A percentile compares a stretch with the other conserved stretches of the same genome.
Conservation (phyloP, 2,113 vertebrate genomes). For the Odontophorus gujanensis region DNA sequence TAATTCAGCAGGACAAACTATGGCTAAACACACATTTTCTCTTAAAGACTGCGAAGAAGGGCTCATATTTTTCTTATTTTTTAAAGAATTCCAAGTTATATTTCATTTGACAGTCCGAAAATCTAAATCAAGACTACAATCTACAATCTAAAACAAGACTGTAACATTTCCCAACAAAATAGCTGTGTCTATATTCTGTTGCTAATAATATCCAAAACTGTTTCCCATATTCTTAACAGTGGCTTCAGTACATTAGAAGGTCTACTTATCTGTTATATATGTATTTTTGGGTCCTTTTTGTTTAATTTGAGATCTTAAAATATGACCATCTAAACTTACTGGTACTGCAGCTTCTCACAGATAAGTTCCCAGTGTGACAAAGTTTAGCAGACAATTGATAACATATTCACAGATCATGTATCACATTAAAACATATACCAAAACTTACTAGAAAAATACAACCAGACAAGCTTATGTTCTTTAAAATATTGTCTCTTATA, state of each 20-base stretch:
- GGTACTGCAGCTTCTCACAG: neutral
- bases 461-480: neutral
- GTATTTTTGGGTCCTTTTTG: neutral
- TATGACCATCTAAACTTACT: neutral
- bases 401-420: neutral
- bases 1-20: neutral
- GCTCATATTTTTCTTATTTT: neutral
- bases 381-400: neutral
- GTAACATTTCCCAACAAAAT: neutral
- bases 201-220: neutral
- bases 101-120: neutral
- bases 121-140: too few species aligned
- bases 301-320: neutral
- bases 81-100: neutral
- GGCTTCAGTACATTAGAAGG: neutral
- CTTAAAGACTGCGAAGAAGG: fast-evolving
- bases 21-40: neutral
- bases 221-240: neutral
- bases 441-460: neutral
- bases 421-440: neutral
- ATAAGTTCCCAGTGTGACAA: neutral
- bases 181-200: neutral
- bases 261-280: neutral
- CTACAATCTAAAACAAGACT: neutral
- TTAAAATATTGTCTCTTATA: neutral